phyloP scores from a whole-genome alignment of 2,888 invertebrate genomes.

The Emmelina monodactyla region DNA sequence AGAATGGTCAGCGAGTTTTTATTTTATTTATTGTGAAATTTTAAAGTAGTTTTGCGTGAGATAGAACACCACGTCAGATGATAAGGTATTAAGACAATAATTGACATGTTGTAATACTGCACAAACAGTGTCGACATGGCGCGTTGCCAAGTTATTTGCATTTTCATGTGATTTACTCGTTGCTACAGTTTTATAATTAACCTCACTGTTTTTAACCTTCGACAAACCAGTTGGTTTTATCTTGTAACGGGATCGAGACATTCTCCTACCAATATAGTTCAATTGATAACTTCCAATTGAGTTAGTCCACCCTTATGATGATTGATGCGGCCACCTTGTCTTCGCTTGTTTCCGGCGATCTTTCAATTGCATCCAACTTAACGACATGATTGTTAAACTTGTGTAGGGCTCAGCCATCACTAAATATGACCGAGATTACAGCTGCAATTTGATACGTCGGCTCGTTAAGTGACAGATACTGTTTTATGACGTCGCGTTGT shows the following conservation, averaged over 20 bases:
- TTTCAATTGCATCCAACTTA: constrained; percentile 37
- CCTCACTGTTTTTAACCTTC: neutral
- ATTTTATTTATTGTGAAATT: too few species aligned
- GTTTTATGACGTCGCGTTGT: constrained; percentile 1
- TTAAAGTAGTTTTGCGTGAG: too few species aligned
- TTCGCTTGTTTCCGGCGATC: constrained; percentile 50
- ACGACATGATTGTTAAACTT: constrained; percentile 27
- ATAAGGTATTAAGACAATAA: neutral
- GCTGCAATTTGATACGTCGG: constrained; percentile 26
- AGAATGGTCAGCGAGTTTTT: too few species aligned
- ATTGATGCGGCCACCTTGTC: constrained; percentile 43
- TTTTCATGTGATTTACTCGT: neutral
- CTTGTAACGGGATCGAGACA: too few species aligned
- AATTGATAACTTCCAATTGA: constrained; percentile 36
- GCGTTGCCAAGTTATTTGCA: neutral
- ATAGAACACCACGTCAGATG: too few species aligned
- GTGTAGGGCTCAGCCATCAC: constrained; percentile 27
- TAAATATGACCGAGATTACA: constrained; percentile 30
- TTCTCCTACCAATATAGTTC: constrained; percentile 18
- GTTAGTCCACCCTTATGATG: constrained; percentile 35
- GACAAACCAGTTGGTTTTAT: too few species aligned
- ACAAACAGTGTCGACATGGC: neutral
- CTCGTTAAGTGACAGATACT: constrained; percentile 7
- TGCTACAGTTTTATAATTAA: neutral
- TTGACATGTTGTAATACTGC: neutral